Conservation (phyloP, 2,888 invertebrate species). For the Harpagoxenus sublaevis region DNA sequence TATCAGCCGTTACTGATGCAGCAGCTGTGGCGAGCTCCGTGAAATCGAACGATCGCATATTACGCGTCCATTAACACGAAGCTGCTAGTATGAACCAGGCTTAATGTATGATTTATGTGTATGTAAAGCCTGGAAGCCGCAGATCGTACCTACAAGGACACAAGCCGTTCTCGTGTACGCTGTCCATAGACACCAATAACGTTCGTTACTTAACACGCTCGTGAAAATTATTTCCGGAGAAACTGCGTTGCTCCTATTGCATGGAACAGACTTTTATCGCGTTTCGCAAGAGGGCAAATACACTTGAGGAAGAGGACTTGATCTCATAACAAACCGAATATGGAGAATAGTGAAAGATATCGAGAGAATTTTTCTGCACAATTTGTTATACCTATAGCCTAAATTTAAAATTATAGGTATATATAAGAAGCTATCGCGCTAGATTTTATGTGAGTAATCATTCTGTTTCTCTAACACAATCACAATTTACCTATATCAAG, state of each 20-base stretch:
- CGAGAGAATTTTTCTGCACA: not conserved
- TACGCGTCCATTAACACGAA: conserved; percentile 72
- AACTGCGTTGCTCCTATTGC: conserved; percentile 58
- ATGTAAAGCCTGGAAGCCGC: conserved; percentile 68
- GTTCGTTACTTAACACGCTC: conserved; percentile 26
- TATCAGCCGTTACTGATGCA: conserved; percentile 68
- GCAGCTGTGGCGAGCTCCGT: conserved; percentile 65
- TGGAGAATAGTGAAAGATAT: not conserved
- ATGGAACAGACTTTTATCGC: conserved; percentile 21
- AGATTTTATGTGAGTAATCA: not conserved
- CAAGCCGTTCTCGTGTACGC: conserved; percentile 28
- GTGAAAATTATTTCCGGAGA: conserved; percentile 70
- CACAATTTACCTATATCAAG: not conserved
- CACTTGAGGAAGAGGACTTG: not conserved
- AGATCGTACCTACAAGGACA: conserved; percentile 64
- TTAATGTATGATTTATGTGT: conserved; percentile 78
- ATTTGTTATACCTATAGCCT: not conserved
- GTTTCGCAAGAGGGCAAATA: conserved; percentile 16
- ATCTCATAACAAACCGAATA: not conserved
- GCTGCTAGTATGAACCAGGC: conserved; percentile 63
- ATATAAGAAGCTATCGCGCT: not conserved
- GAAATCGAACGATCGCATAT: conserved; percentile 74
- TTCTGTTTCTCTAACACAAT: not conserved
- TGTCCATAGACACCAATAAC: conserved; percentile 27
- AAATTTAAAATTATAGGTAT: not conserved